Percentiles rank a stretch among this genome's conserved stretches.
These are phyloP conservation scores for Cecropterus lyciades DNA, from an alignment of 1,140 invertebrate species.

Conservation along the genomic window DNA sequence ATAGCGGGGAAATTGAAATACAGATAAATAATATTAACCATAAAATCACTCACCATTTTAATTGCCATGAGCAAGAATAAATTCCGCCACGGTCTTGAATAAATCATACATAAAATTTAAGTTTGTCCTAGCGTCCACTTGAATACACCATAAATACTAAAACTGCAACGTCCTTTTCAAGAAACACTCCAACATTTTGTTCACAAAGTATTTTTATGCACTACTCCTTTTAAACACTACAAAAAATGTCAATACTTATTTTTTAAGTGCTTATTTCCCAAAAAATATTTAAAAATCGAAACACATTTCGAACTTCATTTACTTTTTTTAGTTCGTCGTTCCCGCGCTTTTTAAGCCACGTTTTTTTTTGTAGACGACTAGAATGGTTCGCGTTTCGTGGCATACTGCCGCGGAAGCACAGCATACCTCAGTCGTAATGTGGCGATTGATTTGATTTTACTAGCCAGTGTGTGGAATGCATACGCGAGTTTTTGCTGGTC, in stretches of 20 bases:
- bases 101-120: slow-evolving; percentile 82
- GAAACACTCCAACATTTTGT: slow-evolving; percentile 41
- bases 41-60: slow-evolving; percentile 72
- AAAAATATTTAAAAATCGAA: slow-evolving; percentile 5
- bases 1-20: slow-evolving; percentile 13
- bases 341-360: slow-evolving; percentile 35
- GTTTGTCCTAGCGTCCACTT: slow-evolving; percentile 68
- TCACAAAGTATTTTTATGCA: slow-evolving; percentile 30
- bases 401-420: slow-evolving; percentile 44
- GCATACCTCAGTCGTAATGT: slow-evolving; percentile 23
- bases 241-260: no score
- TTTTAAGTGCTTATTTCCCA: no score
- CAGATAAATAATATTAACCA: slow-evolving; percentile 28
- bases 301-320: slow-evolving; percentile 24
- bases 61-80: slow-evolving; percentile 80
- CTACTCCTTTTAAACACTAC: neutral
- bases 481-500: slow-evolving; percentile 13
- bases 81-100: slow-evolving; percentile 78
- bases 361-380: slow-evolving; percentile 48
- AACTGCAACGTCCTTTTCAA: slow-evolving; percentile 51
- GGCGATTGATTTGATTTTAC: slow-evolving; percentile 20
- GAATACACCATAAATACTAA: slow-evolving; percentile 53
- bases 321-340: slow-evolving; percentile 26
- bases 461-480: slow-evolving; percentile 27
- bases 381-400: slow-evolving; percentile 41